Percentiles rank a stretch among this genome's conserved stretches.
Evolutionary conservation across 2,113 vertebrate species (phyloP).

Genomic region (Echinops telfairi): DNA sequence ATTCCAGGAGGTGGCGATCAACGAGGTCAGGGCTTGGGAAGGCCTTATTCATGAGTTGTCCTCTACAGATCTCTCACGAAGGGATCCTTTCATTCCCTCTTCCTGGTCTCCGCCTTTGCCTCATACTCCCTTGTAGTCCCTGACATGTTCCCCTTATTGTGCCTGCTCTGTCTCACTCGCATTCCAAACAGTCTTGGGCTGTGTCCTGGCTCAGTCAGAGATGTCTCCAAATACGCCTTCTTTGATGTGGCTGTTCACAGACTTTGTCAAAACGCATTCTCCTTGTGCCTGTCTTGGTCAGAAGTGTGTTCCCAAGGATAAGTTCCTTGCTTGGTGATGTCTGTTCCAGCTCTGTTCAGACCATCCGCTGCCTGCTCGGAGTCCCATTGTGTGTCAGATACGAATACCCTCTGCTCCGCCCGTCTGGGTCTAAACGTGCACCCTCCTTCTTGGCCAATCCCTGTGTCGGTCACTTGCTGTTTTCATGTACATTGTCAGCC

Average conservation of each 20-base stretch:
- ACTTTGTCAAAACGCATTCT: not conserved
- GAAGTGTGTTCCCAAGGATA: not conserved
- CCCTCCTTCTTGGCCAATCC: not conserved
- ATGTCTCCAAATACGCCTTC: constrained; percentile 28
- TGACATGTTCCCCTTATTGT: not conserved
- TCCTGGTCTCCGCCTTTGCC: constrained; percentile 11
- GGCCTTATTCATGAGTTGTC: not conserved
- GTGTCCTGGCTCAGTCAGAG: constrained; percentile 16
- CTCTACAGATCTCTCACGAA: not conserved
- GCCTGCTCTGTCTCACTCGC: constrained; percentile 30
- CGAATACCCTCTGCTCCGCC: not conserved
- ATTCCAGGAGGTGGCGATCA: constrained; percentile 22
- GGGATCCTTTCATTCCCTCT: constrained; percentile 4
- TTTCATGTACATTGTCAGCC: not conserved
- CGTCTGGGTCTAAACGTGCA: not conserved
- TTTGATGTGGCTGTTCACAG: constrained; percentile 32
- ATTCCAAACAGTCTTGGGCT: not conserved
- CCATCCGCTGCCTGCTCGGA: not conserved
- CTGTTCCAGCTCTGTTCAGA: not conserved
- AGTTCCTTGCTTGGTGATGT: not conserved
- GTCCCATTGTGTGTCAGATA: not conserved
- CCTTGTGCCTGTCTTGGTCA: not conserved
- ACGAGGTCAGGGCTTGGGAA: constrained; percentile 14
- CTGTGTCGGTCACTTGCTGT: not conserved
- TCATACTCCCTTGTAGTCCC: constrained; percentile 27